These are phyloP conservation scores for Zaprionus lachaisei DNA, from an alignment of 1,140 invertebrate genomes.

Conservation along the genomic window DNA sequence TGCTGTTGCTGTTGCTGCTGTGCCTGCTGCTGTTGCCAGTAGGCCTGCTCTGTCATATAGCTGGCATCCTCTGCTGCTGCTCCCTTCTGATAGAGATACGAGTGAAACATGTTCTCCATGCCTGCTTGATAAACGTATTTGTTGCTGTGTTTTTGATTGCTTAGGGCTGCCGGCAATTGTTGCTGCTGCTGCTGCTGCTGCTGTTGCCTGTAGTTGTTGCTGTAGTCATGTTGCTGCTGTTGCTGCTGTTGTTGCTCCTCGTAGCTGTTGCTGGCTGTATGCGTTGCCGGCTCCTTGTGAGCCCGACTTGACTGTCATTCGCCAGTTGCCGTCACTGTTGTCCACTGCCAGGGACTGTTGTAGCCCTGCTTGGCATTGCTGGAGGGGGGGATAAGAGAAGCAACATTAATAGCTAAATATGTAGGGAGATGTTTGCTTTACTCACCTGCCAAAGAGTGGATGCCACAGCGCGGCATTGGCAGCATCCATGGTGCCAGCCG, in stretches of 20 bases:
- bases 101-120: conserved; percentile 79
- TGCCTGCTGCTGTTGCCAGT: conserved; percentile 67
- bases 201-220: conserved; percentile 38
- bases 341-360: conserved; percentile 86
- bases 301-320: conserved; percentile 85
- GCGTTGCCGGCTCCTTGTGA: conserved; percentile 81
- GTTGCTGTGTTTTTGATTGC: conserved; percentile 71
- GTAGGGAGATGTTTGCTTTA: too few relatives aligned
- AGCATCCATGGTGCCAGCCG: conserved; percentile 78
- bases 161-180: conserved; percentile 57
- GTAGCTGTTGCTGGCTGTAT: conserved; percentile 50
- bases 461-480: conserved; percentile 88
- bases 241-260: conserved; percentile 51
- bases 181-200: conserved; percentile 46
- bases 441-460: conserved; percentile 87
- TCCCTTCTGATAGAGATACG: conserved; percentile 71
- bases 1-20: conserved; percentile 54
- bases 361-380: conserved; percentile 85
- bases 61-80: conserved; percentile 19
- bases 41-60: conserved; percentile 65
- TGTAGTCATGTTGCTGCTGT: conserved; percentile 33
- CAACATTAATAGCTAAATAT: too few relatives aligned
- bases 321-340: conserved; percentile 85
- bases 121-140: conserved; percentile 68
- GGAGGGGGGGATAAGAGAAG: background rate